Base-by-base conservation (phyloP, 64 coral and sea anemone genomes). In the Dendronephthya gigantea region DNA sequence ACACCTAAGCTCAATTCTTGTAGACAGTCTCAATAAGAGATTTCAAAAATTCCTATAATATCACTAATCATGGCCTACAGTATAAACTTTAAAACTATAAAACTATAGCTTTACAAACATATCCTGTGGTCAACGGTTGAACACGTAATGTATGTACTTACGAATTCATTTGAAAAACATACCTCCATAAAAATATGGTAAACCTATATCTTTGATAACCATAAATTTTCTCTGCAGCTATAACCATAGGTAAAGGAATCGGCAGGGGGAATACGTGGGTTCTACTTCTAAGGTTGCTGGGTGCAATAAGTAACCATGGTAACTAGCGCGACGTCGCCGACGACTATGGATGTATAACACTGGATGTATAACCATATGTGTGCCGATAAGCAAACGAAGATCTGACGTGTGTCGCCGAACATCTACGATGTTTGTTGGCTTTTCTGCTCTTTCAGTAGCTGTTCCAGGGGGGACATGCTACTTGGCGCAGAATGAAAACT, bases 381-480 rank as follows among this genome's bases (percentile, higher is more conserved):
- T 62, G 55, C 55, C 55, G 55, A 62, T n/a, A n/a, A 62, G 55
- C 55, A 62, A 62, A 62, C 55, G 55, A 62, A 62, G 19, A 62
- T 62, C 19, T 27, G 55, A 62, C 55, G 55, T n/a, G 55, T 27
- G 10, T 19, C 55, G 19, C 19, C 55, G 55, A 62, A 62, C 55
- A 62, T 62, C 55, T 62, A 62, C 55, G 55, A 62, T 19, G 19
- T 62, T 23, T 62, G 55, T 27, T 62, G 55, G 55, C 19, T 62
- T 27, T 62, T 62, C 55, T 62, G 55, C 25, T 62, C 55, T 29
- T 79, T 79, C 27, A 79, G 72, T 34, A 79, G 72, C 31, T 79
- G 72, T 79, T 79, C 72, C 15, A 79, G 72, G 15, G 72, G 72
- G 32, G 72, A 79, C 72, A 79, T 79, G 32, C 72, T 79, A 29